Evolutionary conservation across 2,113 vertebrate species (phyloP).

Genomic region (Stegostoma tigrinum): DNA sequence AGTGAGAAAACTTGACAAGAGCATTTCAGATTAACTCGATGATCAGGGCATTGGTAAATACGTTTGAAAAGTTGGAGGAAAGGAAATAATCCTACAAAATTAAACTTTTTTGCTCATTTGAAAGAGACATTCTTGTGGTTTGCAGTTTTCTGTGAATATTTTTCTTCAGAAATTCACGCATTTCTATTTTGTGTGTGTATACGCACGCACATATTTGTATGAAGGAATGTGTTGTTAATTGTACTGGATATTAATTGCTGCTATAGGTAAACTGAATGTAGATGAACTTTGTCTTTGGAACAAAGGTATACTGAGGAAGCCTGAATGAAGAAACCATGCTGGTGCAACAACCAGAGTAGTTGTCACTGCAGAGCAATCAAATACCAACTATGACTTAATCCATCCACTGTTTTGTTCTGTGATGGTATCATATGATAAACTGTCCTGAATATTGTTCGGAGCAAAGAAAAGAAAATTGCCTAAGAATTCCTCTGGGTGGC

Average conservation of each 20-base stretch:
- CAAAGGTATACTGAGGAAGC: background rate
- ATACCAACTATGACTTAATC: background rate
- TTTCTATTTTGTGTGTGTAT: background rate
- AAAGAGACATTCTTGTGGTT: background rate
- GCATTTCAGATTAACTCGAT: no score
- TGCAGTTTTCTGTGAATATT: background rate
- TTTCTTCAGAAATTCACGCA: background rate
- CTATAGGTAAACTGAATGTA: constrained; percentile 33
- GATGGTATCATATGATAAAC: background rate
- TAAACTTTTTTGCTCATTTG: background rate
- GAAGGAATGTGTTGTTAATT: background rate
- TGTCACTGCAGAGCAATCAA: background rate
- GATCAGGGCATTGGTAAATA: background rate
- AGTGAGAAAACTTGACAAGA: background rate
- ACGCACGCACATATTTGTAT: background rate
- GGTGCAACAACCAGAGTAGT: background rate
- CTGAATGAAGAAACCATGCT: background rate
- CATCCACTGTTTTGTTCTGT: background rate
- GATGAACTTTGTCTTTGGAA: background rate
- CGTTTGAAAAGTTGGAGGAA: background rate
- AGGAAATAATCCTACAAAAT: background rate
- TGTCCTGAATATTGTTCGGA: background rate
- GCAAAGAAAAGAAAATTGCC: background rate
- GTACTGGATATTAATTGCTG: constrained; percentile 3
- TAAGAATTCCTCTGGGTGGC: background rate